These are phyloP conservation scores for Mystacornis crossleyi DNA, from an alignment of 2,113 vertebrate genomes.

Conservation along the genomic window DNA sequence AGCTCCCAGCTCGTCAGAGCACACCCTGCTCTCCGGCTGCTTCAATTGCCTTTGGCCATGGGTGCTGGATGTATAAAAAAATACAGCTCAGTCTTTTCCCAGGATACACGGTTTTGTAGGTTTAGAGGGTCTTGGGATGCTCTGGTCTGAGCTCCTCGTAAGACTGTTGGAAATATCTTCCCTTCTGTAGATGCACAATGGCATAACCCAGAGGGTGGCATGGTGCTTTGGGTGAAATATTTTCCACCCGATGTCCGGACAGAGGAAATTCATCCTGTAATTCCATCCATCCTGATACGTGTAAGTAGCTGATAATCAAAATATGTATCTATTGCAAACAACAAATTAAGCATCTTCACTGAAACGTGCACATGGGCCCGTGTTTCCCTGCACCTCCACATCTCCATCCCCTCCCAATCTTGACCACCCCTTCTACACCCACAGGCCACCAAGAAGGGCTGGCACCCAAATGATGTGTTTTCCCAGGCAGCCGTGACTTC, in stretches of 20 bases:
- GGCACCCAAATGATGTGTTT: background rate
- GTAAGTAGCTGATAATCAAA: background rate
- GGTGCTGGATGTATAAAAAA: background rate
- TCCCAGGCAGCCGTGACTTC: rapidly evolving
- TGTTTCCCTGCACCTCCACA: background rate
- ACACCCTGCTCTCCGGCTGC: rapidly evolving
- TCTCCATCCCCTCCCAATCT: background rate
- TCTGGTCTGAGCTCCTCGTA: background rate
- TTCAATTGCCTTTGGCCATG: background rate
- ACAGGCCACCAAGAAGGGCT: background rate
- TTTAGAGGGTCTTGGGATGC: background rate
- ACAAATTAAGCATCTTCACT: background rate
- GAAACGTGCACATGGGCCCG: rapidly evolving
- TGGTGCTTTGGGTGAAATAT: background rate
- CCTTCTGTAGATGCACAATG: rapidly evolving
- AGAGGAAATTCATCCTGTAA: background rate
- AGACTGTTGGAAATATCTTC: background rate
- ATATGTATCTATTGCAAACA: background rate
- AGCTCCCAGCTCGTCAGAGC: background rate
- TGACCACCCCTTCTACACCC: background rate
- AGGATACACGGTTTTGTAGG: rapidly evolving
- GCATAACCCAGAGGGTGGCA: background rate
- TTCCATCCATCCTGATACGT: background rate
- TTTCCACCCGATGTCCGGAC: rapidly evolving
- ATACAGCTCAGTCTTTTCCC: background rate